phyloP scores from a whole-genome alignment of 2,113 vertebrate genomes.

The Eclectus roratus region DNA sequence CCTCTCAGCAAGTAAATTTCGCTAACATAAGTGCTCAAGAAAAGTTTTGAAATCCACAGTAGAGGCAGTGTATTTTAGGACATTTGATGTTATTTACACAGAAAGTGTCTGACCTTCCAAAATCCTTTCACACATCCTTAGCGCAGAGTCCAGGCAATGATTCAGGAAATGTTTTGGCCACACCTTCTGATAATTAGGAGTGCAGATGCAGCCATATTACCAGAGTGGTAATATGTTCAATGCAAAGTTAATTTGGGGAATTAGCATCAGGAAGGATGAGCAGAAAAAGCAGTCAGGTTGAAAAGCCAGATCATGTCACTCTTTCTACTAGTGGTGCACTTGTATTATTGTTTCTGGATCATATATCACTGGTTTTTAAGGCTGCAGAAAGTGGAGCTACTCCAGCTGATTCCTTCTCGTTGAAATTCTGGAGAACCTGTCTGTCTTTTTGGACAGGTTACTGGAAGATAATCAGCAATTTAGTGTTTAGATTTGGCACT shows the following conservation, averaged over 20 bases:
- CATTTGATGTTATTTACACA: not conserved
- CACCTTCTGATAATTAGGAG: not conserved
- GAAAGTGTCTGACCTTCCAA: conserved; percentile 31
- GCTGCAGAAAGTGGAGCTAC: not conserved
- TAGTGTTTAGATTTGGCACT: not conserved
- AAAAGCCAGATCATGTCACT: not conserved
- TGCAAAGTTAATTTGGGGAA: conserved; percentile 15
- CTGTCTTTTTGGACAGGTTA: not conserved
- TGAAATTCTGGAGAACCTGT: not conserved
- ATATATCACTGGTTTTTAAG: not conserved
- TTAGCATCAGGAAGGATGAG: not conserved
- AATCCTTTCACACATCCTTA: conserved; percentile 33
- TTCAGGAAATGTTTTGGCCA: conserved; percentile 24
- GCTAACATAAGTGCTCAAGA: not conserved
- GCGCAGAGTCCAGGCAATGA: not conserved
- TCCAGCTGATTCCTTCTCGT: not conserved
- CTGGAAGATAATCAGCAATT: not conserved
- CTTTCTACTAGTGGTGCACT: not conserved
- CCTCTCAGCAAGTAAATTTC: conserved; percentile 19
- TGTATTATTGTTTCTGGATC: not conserved
- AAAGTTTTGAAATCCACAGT: not conserved
- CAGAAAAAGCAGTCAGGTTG: conserved; percentile 1
- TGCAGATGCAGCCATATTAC: conserved; percentile 28
- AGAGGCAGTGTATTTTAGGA: not conserved
- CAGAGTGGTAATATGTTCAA: not conserved